Conservation (phyloP, 2,797 vertebrate species). For the Glyptemys insculpta region DNA sequence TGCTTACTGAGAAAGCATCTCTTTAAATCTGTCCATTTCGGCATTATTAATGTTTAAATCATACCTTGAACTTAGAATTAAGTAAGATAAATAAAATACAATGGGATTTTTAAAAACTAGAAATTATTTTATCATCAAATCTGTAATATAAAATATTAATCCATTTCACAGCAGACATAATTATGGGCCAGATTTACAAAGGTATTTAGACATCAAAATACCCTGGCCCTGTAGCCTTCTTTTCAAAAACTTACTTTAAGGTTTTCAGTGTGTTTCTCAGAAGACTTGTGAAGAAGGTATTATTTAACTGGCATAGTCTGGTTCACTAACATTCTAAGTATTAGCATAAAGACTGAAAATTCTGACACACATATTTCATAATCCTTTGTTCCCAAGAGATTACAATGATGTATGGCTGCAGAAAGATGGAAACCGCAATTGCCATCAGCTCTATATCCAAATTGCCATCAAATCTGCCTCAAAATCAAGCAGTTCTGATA, state of each 20-base stretch:
- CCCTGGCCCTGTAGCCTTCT: neutral
- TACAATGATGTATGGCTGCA: neutral
- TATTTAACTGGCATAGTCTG: neutral
- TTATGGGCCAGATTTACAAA: neutral
- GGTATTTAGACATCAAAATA: neutral
- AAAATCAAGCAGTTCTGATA: neutral
- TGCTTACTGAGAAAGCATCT: neutral
- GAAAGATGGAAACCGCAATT: neutral
- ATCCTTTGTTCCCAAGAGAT: rapidly evolving
- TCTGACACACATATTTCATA: neutral
- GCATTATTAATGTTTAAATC: neutral
- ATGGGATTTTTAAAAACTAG: neutral
- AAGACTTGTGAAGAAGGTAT: neutral
- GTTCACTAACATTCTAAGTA: rapidly evolving
- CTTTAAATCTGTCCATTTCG: neutral
- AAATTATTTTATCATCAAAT: neutral
- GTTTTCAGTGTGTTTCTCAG: rapidly evolving
- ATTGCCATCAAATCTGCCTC: neutral
- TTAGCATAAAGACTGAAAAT: neutral
- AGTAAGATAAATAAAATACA: neutral
- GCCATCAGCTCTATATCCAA: neutral
- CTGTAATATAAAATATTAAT: neutral
- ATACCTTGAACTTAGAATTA: neutral
- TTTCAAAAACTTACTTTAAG: neutral
- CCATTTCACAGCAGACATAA: neutral